Percentiles rank a stretch among this genome's conserved stretches.
These are phyloP conservation scores for Enteromius treurensis DNA, from an alignment of 2,797 vertebrate genomes.

Conservation along the genomic window DNA sequence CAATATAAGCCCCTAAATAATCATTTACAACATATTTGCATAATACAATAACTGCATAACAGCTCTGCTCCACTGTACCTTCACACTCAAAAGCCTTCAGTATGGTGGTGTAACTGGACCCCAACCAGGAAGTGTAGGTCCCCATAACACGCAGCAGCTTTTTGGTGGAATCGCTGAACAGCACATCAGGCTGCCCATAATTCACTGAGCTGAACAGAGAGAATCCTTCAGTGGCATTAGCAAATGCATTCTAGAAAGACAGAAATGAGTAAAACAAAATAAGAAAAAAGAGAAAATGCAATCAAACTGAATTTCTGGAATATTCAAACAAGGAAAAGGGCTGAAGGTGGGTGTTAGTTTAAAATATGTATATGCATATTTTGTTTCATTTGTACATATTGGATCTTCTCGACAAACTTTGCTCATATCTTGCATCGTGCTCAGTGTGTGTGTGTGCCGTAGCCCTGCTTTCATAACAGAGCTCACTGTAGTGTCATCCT, in stretches of 20 bases:
- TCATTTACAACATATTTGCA: not conserved
- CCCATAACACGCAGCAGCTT: conserved; percentile 80
- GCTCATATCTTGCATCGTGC: not conserved
- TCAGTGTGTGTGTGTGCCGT: not conserved
- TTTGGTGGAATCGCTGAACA: conserved; percentile 80
- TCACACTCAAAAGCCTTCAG: conserved; percentile 84
- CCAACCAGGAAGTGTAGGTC: conserved; percentile 81
- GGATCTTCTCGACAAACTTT: not conserved
- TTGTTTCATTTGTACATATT: conserved; percentile 23
- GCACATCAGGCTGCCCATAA: conserved; percentile 76
- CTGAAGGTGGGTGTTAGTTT: conserved; percentile 1
- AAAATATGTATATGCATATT: not conserved
- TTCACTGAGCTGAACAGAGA: conserved; percentile 78
- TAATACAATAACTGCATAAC: not conserved
- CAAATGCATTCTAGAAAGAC: conserved; percentile 74
- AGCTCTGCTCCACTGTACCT: conserved; percentile 67
- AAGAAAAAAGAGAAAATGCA: not conserved
- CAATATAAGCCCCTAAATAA: not conserved
- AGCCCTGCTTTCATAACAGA: conserved; percentile 8
- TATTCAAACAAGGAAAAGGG: not conserved
- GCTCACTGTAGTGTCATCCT: not conserved
- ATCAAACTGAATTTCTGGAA: not conserved
- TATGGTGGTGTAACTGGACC: conserved; percentile 76
- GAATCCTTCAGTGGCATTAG: conserved; percentile 75
- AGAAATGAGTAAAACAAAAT: conserved; percentile 11